Conservation (phyloP, 2,113 vertebrate species). For the Sinocyclocheilus anshuiensis region DNA sequence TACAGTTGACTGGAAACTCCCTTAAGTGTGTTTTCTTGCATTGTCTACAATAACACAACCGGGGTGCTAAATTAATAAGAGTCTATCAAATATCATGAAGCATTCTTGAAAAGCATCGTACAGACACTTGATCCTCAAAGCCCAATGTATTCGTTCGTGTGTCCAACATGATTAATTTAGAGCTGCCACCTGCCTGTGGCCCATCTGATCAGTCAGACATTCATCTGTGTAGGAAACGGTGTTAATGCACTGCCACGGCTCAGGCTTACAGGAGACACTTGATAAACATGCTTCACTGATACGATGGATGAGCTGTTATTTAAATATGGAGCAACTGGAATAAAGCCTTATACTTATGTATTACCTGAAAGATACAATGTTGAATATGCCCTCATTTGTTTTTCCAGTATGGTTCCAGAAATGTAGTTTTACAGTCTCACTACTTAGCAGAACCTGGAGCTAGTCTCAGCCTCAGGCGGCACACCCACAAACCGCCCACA, state of each 20-base stretch:
- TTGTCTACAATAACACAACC: slow-evolving; percentile 37
- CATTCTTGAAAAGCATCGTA: slow-evolving; percentile 27
- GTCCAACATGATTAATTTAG: slow-evolving; percentile 57
- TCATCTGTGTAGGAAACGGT: not conserved
- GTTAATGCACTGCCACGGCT: not conserved
- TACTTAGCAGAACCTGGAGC: slow-evolving; percentile 16
- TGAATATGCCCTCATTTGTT: not conserved
- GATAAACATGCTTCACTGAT: not conserved
- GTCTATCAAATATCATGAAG: slow-evolving; percentile 43
- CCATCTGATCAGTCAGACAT: not conserved
- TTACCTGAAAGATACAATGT: not conserved
- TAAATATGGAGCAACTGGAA: not conserved
- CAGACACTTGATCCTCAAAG: slow-evolving; percentile 33
- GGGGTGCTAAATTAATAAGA: slow-evolving; percentile 40
- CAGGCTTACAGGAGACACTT: not conserved
- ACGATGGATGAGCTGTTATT: not conserved
- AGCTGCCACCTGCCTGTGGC: slow-evolving; percentile 16
- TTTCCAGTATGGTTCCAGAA: not conserved
- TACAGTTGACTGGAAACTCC: not conserved
- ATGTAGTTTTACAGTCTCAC: not conserved
- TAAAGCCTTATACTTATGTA: not conserved
- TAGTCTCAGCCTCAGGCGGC: slow-evolving; percentile 13
- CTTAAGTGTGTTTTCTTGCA: slow-evolving; percentile 11
- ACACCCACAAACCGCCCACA: slow-evolving; percentile 6
- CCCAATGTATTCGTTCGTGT: slow-evolving; percentile 30